A percentile compares a stretch with the other conserved stretches of the same genome.
These are phyloP conservation scores for Leptoteleia sp. DNA, from an alignment of 1,140 invertebrate genomes.

Conservation along the genomic window DNA sequence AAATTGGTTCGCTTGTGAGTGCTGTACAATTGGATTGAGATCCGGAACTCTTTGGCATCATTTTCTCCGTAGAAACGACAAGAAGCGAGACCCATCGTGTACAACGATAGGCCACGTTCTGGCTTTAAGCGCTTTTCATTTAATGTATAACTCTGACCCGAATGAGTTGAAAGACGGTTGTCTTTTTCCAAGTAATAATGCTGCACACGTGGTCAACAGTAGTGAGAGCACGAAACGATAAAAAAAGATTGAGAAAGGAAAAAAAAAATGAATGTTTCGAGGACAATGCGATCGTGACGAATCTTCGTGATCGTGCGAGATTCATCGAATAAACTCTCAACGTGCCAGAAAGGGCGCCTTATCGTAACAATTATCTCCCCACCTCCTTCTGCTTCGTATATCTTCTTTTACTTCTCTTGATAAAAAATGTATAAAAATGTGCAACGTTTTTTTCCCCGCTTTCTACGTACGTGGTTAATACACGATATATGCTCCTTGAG, in stretches of 20 bases:
- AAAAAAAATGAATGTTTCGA: slow-evolving; percentile 60
- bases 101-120: slow-evolving; percentile 66
- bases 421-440: slow-evolving; percentile 71
- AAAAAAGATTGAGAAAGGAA: slow-evolving; percentile 49
- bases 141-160: slow-evolving; percentile 57
- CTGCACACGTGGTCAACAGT: slow-evolving; percentile 62
- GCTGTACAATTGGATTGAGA: slow-evolving; percentile 71
- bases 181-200: slow-evolving; percentile 58
- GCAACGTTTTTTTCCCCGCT: slow-evolving; percentile 64
- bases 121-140: slow-evolving; percentile 66
- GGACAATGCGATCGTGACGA: slow-evolving; percentile 65
- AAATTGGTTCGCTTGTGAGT: slow-evolving; percentile 55
- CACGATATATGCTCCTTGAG: slow-evolving; percentile 68
- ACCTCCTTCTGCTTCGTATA: slow-evolving; percentile 47
- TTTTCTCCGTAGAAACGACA: slow-evolving; percentile 73
- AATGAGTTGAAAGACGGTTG: slow-evolving; percentile 54
- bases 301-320: slow-evolving; percentile 65
- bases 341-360: slow-evolving; percentile 67
- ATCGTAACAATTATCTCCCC: slow-evolving; percentile 66
- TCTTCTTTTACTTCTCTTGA: slow-evolving; percentile 58
- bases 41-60: slow-evolving; percentile 78
- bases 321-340: slow-evolving; percentile 64
- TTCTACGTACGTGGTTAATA: slow-evolving; percentile 65
- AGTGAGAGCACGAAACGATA: slow-evolving; percentile 60
- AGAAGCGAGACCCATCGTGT: slow-evolving; percentile 62